These are phyloP conservation scores for Aplysina aerophoba DNA, from an alignment of 37 sponge, comb jelly and placozoan genomes.

Conservation along the genomic window DNA sequence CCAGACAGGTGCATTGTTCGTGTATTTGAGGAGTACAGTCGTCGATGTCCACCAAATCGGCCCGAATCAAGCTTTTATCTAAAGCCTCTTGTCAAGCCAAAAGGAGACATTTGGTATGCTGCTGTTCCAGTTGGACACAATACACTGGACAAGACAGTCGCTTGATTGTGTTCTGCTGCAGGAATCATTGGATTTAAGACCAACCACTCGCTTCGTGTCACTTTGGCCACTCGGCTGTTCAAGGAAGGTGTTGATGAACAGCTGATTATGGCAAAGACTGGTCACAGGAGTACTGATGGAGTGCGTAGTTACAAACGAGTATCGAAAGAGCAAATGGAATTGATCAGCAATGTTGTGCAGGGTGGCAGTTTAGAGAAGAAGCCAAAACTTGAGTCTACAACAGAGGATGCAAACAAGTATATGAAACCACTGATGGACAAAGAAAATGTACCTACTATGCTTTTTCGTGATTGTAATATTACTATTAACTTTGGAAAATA, in stretches of 20 bases:
- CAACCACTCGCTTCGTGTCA: conserved; percentile 43
- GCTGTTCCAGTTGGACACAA: conserved; percentile 37
- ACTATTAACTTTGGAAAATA: too few species aligned
- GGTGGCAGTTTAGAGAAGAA: too few species aligned
- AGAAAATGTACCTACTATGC: too few species aligned
- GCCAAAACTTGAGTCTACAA: too few species aligned
- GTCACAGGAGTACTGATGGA: conserved; percentile 40
- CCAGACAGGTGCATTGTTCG: conserved; percentile 4
- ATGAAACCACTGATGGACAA: too few species aligned
- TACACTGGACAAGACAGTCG: background rate
- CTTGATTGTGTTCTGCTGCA: conserved; percentile 21
- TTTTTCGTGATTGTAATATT: too few species aligned
- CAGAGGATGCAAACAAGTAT: too few species aligned
- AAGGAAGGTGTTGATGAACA: conserved; percentile 53
- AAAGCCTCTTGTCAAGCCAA: conserved; percentile 30
- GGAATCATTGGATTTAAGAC: conserved; percentile 41
- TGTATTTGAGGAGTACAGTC: background rate
- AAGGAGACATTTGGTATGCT: conserved; percentile 44
- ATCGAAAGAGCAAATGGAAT: conserved; percentile 3
- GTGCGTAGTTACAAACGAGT: conserved; percentile 37
- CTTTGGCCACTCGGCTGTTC: conserved; percentile 45
- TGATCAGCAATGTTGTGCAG: too few species aligned
- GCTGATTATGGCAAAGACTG: conserved; percentile 48
- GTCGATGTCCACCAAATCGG: conserved; percentile 6
- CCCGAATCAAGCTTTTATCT: conserved; percentile 26